Conservation (phyloP, 2,797 vertebrate genomes). For the Rhodeus uyekii region DNA sequence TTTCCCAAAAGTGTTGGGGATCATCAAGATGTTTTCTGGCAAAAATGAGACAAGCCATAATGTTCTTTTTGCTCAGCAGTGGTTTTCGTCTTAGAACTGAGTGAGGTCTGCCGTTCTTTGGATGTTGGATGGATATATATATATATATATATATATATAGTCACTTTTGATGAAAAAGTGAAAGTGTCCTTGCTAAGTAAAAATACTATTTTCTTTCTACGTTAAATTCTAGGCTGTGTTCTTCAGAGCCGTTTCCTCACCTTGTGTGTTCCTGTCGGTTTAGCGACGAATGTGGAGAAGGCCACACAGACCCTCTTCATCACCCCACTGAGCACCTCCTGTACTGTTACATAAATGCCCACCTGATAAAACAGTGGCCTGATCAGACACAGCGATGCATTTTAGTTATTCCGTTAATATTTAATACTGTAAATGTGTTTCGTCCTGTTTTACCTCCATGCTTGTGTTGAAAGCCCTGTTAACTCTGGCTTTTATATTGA, state of each 20-base stretch:
- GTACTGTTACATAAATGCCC: constrained; percentile 74
- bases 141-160: too few relatives aligned
- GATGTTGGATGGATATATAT: too few relatives aligned
- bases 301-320: constrained; percentile 76
- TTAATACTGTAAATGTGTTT: not conserved
- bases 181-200: not conserved
- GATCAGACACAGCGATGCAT: not conserved
- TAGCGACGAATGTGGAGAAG: constrained; percentile 79
- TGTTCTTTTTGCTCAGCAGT: too few relatives aligned
- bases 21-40: too few relatives aligned
- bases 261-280: constrained; percentile 69
- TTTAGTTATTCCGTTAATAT: not conserved
- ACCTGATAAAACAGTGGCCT: constrained; percentile 63
- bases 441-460: constrained; percentile 86
- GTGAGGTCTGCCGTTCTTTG: too few relatives aligned
- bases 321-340: constrained; percentile 67
- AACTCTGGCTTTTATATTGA: constrained; percentile 95
- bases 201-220: not conserved
- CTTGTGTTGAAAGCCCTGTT: constrained; percentile 98
- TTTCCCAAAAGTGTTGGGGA: too few relatives aligned
- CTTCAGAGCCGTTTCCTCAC: constrained; percentile 56
- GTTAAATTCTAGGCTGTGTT: not conserved
- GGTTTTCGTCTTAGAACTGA: too few relatives aligned
- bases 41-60: too few relatives aligned
- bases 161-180: not conserved